Evolutionary conservation across 2,888 invertebrate species (phyloP), one percentile per base, ranked within the genome.

Genomic region (Melolontha melolontha): DNA sequence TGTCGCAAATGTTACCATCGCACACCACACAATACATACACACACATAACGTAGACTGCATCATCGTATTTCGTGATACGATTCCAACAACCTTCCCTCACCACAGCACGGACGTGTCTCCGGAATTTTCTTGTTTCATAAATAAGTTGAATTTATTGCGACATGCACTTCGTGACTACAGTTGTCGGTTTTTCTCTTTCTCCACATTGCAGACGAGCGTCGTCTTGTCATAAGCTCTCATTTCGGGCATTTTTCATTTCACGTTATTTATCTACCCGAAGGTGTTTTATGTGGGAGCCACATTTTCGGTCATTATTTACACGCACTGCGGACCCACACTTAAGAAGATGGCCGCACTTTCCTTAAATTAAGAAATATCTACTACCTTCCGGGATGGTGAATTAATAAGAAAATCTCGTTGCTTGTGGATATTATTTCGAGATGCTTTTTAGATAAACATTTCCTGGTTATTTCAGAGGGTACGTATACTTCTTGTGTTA

Each of bases 81-180:
- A 49, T 57, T 57, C 57, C 41, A 39, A 40, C 50, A 51, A 50
- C 59, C 66, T 50, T 50, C 59, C 49, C 27, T 50, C 27, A 14
- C 52, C 50, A 50, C 39, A 54, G 70, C 73, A 78, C 78, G 75
- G 76, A 77, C 76, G 75, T 77, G 78, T 78, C 78, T 75, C 74
- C 75, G 70, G 75, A 75, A 75, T 78, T 79, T 78, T 79, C 78
- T 77, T 77, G 79, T 79, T 80, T 80, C 79, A 81, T 81, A 81
- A 81, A 81, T 81, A 83, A 82, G 80, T 77, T 75, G 79, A 79
- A 83, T 83, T 82, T 82, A 82, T 82, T 75, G 78, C 79, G 79
- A 80, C 81, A 79, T 80, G 80, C 80, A 79, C 81, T 81, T 75
- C 81, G 81, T 81, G 81, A 81, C 81, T 80, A 73, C 74, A 65